Evolutionary conservation across 2,113 vertebrate species (phyloP).

Genomic region (Nyctereutes procyonoides): DNA sequence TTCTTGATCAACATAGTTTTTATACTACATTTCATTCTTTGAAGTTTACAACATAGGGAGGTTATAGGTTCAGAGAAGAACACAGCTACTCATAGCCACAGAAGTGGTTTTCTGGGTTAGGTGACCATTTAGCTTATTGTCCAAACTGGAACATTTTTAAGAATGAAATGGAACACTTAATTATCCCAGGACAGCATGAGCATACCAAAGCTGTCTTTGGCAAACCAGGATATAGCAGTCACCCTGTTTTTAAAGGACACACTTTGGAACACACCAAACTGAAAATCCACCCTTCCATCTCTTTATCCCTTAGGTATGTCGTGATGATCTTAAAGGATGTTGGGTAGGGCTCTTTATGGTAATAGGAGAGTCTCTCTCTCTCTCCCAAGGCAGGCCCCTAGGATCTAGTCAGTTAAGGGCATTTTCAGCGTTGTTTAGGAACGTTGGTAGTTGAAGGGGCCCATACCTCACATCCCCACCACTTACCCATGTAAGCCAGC

Average conservation of each 20-base stretch:
- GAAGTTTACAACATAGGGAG: not conserved
- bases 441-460: not conserved
- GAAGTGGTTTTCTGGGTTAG: not conserved
- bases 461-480: too few species aligned
- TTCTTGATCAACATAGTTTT: constrained; percentile 25
- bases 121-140: not conserved
- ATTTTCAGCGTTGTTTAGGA: not conserved
- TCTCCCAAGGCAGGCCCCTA: not conserved
- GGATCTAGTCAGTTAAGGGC: not conserved
- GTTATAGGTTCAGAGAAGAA: not conserved
- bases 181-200: not conserved
- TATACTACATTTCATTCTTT: constrained; percentile 9
- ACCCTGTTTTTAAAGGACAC: not conserved
- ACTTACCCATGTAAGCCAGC: rapidly evolving
- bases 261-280: not conserved
- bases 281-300: not conserved
- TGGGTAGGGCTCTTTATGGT: not conserved
- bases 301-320: not conserved
- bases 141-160: not conserved
- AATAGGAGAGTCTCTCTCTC: not conserved
- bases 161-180: not conserved
- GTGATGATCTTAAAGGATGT: not conserved
- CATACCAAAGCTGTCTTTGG: not conserved
- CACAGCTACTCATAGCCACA: not conserved
- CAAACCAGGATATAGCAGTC: not conserved